These are phyloP conservation scores for Chauna torquata DNA, from an alignment of 2,113 vertebrate genomes.

Conservation along the genomic window DNA sequence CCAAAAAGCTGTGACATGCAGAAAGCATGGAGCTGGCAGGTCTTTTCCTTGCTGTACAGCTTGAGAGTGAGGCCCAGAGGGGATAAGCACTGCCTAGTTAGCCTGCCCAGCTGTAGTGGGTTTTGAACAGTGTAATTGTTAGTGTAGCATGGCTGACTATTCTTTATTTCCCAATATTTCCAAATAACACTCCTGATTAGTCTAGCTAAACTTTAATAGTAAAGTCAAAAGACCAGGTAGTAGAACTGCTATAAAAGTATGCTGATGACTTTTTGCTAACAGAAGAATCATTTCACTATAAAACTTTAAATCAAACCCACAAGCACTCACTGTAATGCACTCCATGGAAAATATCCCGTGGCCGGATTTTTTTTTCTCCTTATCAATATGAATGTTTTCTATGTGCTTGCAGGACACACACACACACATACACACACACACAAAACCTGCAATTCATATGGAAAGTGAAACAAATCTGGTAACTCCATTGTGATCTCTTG, in stretches of 20 bases:
- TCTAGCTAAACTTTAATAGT: background rate
- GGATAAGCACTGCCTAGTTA: background rate
- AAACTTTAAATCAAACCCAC: conserved; percentile 7
- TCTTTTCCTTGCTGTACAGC: background rate
- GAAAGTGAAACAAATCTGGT: conserved; percentile 38
- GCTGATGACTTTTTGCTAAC: background rate
- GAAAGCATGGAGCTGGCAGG: background rate
- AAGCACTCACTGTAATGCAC: conserved; percentile 37
- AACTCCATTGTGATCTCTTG: background rate
- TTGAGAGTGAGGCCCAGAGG: background rate
- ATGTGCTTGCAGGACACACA: background rate
- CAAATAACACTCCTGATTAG: background rate
- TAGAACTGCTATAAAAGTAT: background rate
- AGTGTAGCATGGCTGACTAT: background rate
- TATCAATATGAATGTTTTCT: conserved; percentile 17
- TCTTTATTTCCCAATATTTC: background rate
- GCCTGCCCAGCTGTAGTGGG: background rate
- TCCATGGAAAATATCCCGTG: background rate
- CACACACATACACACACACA: too few relatives aligned
- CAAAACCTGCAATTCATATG: background rate
- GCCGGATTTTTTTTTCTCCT: conserved; percentile 1
- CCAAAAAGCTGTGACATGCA: background rate
- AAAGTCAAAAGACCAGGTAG: conserved; percentile 4
- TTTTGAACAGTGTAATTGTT: background rate
- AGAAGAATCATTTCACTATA: background rate